A percentile compares a stretch with the other conserved stretches of the same genome.
These are phyloP conservation scores for Sphinx pinastri DNA, from an alignment of 2,888 invertebrate species.

Conservation along the genomic window DNA sequence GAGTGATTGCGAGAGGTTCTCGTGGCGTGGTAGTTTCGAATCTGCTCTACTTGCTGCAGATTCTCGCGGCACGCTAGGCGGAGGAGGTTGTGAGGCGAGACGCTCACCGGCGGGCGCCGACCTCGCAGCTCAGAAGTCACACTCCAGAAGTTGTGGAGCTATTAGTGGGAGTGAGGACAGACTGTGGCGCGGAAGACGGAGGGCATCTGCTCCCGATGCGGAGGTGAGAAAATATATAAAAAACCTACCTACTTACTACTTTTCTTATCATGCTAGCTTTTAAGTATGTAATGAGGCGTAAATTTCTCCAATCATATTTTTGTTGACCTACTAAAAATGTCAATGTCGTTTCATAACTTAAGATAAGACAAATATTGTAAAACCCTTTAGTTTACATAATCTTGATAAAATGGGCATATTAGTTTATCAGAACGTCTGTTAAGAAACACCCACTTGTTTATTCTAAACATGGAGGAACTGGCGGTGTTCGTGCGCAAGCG, in stretches of 20 bases:
- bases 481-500: neutral
- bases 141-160: conserved; percentile 93
- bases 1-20: conserved; percentile 94
- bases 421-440: conserved; percentile 26
- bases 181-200: conserved; percentile 74
- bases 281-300: neutral
- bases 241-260: neutral
- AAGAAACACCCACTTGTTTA: conserved; percentile 2
- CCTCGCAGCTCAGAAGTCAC: conserved; percentile 90
- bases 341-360: conserved; percentile 43
- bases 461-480: neutral
- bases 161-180: conserved; percentile 89
- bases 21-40: conserved; percentile 96
- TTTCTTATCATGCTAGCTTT: conserved; percentile 1
- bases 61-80: conserved; percentile 90
- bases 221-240: conserved; percentile 63
- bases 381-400: conserved; percentile 32
- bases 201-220: conserved; percentile 77
- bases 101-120: conserved; percentile 93
- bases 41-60: conserved; percentile 95
- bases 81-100: conserved; percentile 90
- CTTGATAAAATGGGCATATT: conserved; percentile 10
- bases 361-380: conserved; percentile 22
- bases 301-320: conserved; percentile 6
- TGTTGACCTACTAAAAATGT: conserved; percentile 37